Evolutionary conservation across 1,140 invertebrate genomes (phyloP).

Genomic region (Potamilus streckersoni): DNA sequence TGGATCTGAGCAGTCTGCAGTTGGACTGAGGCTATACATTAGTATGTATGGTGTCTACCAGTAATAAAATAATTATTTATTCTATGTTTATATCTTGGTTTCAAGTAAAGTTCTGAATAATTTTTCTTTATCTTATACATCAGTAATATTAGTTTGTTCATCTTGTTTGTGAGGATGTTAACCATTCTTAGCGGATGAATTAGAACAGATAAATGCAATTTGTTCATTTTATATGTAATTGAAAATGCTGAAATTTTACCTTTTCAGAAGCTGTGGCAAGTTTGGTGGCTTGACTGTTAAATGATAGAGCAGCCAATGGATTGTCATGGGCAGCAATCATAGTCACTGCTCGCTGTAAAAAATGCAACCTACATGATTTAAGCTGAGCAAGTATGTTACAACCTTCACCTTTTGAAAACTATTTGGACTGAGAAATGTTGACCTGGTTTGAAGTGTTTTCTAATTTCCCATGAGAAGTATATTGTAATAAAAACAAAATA

Average conservation of each 20-base stretch:
- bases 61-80: too few species aligned
- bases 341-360: conserved; percentile 87
- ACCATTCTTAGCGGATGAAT: background rate
- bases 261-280: conserved; percentile 92
- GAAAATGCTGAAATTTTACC: conserved; percentile 39
- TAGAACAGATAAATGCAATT: background rate
- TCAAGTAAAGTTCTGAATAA: too few species aligned
- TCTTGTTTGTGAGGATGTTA: background rate
- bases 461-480: too few species aligned
- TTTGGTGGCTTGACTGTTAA: conserved; percentile 86
- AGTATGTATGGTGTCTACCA: too few species aligned
- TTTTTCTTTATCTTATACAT: too few species aligned
- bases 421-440: too few species aligned
- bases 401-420: too few species aligned
- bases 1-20: too few species aligned
- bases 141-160: background rate
- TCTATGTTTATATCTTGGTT: too few species aligned
- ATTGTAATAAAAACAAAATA: too few species aligned
- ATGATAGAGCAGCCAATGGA: conserved; percentile 93
- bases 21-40: too few species aligned
- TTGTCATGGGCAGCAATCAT: conserved; percentile 98
- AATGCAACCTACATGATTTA: background rate
- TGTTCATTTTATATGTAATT: background rate
- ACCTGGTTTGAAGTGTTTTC: too few species aligned
- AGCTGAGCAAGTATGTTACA: background rate